These are phyloP conservation scores for Entomyzon cyanotis DNA, from an alignment of 2,113 vertebrate species.

Conservation along the genomic window DNA sequence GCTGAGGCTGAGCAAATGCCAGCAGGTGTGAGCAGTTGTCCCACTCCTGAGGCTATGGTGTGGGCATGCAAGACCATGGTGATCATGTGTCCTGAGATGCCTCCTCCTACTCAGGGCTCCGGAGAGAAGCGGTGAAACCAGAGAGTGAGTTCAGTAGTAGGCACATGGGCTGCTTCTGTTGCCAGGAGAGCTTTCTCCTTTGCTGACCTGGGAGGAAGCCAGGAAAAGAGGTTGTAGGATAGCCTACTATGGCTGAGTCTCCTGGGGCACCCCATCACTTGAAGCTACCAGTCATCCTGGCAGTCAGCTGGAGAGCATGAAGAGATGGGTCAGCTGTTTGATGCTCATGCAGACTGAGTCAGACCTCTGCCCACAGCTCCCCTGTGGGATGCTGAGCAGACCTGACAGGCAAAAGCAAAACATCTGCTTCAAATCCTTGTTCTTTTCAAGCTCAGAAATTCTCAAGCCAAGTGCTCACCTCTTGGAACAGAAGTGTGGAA, in stretches of 20 bases:
- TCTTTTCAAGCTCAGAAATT: neutral
- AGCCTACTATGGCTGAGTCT: neutral
- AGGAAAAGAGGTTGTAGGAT: neutral
- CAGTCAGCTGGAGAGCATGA: neutral
- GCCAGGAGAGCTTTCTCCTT: neutral
- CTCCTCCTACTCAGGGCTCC: neutral
- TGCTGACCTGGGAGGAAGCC: neutral
- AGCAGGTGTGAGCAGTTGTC: neutral
- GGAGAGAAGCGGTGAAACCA: neutral
- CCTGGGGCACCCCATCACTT: neutral
- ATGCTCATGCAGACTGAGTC: neutral
- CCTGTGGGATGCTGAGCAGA: neutral
- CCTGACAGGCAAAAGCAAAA: neutral
- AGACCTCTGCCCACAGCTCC: conserved; percentile 1
- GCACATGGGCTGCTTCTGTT: neutral
- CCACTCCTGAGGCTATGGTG: neutral
- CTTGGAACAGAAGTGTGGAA: neutral
- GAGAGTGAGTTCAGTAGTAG: neutral
- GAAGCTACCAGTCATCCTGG: neutral
- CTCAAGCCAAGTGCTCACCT: neutral
- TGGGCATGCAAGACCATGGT: neutral
- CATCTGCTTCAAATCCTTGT: conserved; percentile 5
- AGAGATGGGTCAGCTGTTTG: neutral
- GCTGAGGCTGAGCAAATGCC: neutral
- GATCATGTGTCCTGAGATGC: neutral